Percentiles rank a stretch among this genome's conserved stretches.
Evolutionary conservation across 2,888 invertebrate species (phyloP).

Genomic region (Gymnocheta viridis): DNA sequence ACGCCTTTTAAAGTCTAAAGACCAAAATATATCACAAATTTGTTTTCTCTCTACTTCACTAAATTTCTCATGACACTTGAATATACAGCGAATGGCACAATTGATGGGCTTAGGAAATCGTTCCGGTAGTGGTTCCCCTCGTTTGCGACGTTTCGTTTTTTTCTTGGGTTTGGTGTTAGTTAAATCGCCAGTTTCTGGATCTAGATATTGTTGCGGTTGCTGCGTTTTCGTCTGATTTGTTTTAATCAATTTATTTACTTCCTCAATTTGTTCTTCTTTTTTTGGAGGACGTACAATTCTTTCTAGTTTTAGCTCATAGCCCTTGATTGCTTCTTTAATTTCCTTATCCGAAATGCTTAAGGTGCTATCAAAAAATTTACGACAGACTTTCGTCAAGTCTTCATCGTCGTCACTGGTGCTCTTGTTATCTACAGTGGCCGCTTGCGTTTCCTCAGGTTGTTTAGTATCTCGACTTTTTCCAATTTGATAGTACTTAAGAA

Average conservation of each 20-base stretch:
- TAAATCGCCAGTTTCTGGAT: conserved; percentile 56
- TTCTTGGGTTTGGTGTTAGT: conserved; percentile 25
- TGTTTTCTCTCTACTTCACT: conserved; percentile 69
- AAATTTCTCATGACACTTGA: conserved; percentile 70
- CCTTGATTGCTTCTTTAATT: conserved; percentile 61
- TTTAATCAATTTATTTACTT: neutral
- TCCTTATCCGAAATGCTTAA: conserved; percentile 50
- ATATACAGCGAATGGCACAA: conserved; percentile 66
- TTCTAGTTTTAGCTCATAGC: conserved; percentile 52
- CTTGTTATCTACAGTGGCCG: neutral
- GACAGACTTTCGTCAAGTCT: conserved; percentile 63
- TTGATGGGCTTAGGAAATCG: conserved; percentile 69
- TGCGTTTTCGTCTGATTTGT: neutral
- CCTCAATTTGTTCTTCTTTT: neutral
- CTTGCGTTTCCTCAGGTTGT: neutral
- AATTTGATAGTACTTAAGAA: conserved; percentile 44
- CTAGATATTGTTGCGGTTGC: conserved; percentile 38
- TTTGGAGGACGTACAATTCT: conserved; percentile 24
- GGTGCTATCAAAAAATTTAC: conserved; percentile 66
- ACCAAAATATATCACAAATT: conserved; percentile 71
- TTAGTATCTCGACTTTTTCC: too few species aligned
- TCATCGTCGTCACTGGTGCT: neutral
- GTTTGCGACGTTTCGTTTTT: conserved; percentile 41
- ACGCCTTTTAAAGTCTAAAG: conserved; percentile 70
- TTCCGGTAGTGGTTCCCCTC: conserved; percentile 53